Percentiles rank a stretch among this genome's conserved stretches.
Conservation (phyloP, 2,113 vertebrate species). For the Cyanocitta stelleri region DNA sequence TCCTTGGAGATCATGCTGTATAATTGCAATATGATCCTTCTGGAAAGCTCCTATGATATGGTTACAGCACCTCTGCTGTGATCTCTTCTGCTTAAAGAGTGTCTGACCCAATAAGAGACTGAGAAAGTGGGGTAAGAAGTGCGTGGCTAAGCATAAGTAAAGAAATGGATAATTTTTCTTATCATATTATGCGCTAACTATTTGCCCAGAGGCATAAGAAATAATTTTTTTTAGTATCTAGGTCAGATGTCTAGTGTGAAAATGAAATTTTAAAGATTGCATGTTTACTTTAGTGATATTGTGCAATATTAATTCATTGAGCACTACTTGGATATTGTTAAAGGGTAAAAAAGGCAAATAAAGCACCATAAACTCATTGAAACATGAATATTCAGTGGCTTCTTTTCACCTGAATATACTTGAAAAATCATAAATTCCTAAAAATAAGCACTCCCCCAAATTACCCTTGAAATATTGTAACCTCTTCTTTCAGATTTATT, state of each 20-base stretch:
- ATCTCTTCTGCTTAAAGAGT: neutral
- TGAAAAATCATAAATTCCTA: neutral
- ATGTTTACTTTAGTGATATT: neutral
- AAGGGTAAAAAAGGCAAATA: neutral
- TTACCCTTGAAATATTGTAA: neutral
- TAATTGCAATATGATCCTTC: neutral
- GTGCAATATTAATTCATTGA: neutral
- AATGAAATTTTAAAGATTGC: neutral
- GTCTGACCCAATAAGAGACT: neutral
- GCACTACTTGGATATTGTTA: neutral
- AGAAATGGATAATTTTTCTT: neutral
- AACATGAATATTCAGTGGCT: neutral
- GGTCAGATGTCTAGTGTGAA: neutral
- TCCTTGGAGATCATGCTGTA: neutral
- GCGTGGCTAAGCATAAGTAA: neutral
- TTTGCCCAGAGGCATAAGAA: neutral
- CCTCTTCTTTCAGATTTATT: neutral
- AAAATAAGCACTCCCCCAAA: neutral
- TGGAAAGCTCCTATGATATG: neutral
- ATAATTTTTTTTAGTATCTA: neutral
- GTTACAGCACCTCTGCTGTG: neutral
- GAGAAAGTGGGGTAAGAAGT: neutral
- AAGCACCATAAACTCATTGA: neutral
- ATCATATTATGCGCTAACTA: neutral
- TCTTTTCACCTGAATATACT: neutral